Evolutionary conservation across 2,888 invertebrate genomes (phyloP), one percentile per base, ranked within the genome.

Genomic region (Caenorhabditis doughertyi): DNA sequence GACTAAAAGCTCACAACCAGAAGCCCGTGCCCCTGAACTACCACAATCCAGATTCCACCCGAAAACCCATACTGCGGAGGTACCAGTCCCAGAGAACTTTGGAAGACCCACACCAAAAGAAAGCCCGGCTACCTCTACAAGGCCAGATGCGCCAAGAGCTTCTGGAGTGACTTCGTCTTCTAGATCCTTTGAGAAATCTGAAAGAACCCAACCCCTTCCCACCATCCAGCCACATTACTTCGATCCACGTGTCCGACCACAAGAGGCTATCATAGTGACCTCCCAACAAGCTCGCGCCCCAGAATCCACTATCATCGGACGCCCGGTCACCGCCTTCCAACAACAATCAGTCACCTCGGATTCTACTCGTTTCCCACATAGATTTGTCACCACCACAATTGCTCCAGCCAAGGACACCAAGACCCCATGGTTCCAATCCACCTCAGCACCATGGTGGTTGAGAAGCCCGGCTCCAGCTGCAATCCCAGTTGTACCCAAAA

Each of bases 391-490:
- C 18, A 44, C 74, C 7, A 42, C 77, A 0, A 16, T 58, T 8
- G 44, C 77, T 8, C 44, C 81, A 23, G 25, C 23, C 0, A 13
- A 18, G 1, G 39, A 56, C 18, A 39, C 27, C 51, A 18, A 53
- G n/a, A 65, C 72, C 3, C 73, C 80, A 13, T 82, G 81, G 81
- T 82, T 65, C 42, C 81, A 82, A 25, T 71, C 76, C 0, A 82
- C 81, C 7, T 60, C 62, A 2, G 55, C 81, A 11, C 77, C 76
- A 62, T 82, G 81, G 81, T 82, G 81, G 81, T 72, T 82, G 4
- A 42, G 67, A 56, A 72, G 67, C 39, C 81, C 81, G 21, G 55
- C 81, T 8, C 65, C 71, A 44, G 58, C 58, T 60, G 58, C 79
- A 5, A 42, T 47, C 27, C 11, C 79, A 11, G 23, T 16, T 4